A percentile compares a stretch with the other conserved stretches of the same genome.
Conservation (phyloP, 1,140 invertebrate genomes). For the Danaus melanippus region DNA sequence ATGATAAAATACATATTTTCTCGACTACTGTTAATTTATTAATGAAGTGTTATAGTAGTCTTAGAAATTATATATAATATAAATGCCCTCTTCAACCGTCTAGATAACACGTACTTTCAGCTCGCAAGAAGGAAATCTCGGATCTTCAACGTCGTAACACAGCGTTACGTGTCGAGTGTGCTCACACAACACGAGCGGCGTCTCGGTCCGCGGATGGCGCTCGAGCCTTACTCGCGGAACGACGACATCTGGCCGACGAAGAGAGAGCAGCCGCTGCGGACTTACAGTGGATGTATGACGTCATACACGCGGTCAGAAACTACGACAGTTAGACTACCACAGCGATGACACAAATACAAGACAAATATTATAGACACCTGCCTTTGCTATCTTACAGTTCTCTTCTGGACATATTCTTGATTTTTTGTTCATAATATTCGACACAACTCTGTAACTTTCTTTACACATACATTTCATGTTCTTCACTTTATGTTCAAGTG, state of each 20-base stretch:
- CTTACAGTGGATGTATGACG: constrained; percentile 31
- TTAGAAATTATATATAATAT: too few relatives aligned
- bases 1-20: constrained; percentile 1
- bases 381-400: neutral
- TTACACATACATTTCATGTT: too few relatives aligned
- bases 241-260: constrained; percentile 38
- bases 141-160: constrained; percentile 46
- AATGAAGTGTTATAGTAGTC: neutral
- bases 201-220: constrained; percentile 45
- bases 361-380: neutral
- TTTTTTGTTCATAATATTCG: too few relatives aligned
- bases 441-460: too few relatives aligned
- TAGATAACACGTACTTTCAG: constrained; percentile 24
- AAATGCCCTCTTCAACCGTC: too few relatives aligned
- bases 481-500: too few relatives aligned
- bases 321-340: constrained; percentile 7
- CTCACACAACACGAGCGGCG: constrained; percentile 40
- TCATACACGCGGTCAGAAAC: constrained; percentile 38
- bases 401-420: too few relatives aligned
- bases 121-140: constrained; percentile 36
- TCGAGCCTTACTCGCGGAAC: constrained; percentile 42
- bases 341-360: neutral
- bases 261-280: constrained; percentile 29
- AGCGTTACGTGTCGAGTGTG: constrained; percentile 38
- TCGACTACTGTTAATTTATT: neutral